Percentiles rank a stretch among this genome's conserved stretches.
Evolutionary conservation across 2,113 vertebrate genomes (phyloP).

Genomic region (Salvelinus namaycush): DNA sequence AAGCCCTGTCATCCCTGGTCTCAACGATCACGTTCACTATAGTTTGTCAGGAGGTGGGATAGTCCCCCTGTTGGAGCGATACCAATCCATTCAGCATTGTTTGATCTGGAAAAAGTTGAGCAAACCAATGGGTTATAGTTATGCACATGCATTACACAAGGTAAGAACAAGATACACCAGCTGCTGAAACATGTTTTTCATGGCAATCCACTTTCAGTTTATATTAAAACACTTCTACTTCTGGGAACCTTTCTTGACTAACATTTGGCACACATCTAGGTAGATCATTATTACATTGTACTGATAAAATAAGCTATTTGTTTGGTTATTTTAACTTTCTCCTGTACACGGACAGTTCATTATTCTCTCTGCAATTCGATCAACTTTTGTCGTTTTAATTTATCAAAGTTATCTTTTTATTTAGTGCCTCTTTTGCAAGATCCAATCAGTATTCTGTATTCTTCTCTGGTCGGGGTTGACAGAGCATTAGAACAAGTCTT

Average conservation of each 20-base stretch:
- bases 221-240: not conserved
- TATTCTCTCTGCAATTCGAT: not conserved
- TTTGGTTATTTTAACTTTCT: not conserved
- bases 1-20: not conserved
- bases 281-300: not conserved
- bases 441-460: not conserved
- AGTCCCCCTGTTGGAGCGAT: not conserved
- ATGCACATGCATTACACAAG: not conserved
- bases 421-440: not conserved
- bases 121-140: not conserved
- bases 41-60: constrained; percentile 4
- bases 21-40: not conserved
- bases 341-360: not conserved
- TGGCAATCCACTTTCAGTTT: not conserved
- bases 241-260: not conserved
- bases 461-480: not conserved
- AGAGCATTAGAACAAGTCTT: constrained; percentile 1
- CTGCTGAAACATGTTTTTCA: not conserved
- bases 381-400: not conserved
- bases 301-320: too few species aligned
- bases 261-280: not conserved
- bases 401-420: not conserved
- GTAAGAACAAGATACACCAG: not conserved
- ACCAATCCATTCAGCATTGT: not conserved
- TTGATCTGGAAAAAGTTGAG: not conserved